Percentiles rank a stretch among this genome's conserved stretches.
Evolutionary conservation across 64 coral and sea anemone species (phyloP).

Genomic region (Pachyseris speciosa): DNA sequence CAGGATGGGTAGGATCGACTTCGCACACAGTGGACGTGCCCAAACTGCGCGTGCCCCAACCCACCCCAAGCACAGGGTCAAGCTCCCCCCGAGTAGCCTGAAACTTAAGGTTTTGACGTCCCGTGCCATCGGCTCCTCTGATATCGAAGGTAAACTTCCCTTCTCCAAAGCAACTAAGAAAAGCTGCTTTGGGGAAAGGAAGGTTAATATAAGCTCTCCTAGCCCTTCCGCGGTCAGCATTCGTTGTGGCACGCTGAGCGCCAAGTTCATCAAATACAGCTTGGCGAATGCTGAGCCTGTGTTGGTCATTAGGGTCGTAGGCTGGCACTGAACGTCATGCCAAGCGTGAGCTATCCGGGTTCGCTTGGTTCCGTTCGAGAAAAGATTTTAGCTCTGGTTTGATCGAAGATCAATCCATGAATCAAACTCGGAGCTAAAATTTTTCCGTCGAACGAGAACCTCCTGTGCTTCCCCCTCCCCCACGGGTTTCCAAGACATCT

Average conservation of each 20-base stretch:
- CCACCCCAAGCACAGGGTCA: background rate
- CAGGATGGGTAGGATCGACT: constrained; percentile 1
- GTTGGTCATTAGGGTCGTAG: background rate
- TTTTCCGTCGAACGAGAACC: background rate
- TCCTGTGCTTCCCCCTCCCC: background rate
- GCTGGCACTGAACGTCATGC: background rate
- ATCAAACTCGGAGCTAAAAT: background rate
- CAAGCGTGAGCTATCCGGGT: background rate
- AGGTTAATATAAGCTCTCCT: background rate
- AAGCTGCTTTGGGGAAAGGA: background rate
- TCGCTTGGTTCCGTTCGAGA: background rate
- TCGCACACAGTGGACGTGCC: background rate
- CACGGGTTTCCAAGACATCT: background rate
- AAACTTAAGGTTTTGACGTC: background rate
- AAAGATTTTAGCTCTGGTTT: background rate
- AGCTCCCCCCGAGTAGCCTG: background rate
- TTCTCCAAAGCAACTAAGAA: constrained; percentile 13
- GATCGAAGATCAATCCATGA: background rate
- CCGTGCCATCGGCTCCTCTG: background rate
- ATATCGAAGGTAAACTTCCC: too few relatives aligned
- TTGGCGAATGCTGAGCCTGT: constrained; percentile 18
- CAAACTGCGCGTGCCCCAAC: background rate
- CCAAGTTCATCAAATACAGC: constrained; percentile 16
- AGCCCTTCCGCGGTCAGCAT: background rate
- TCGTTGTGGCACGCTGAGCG: background rate